Evolutionary conservation across 2,888 invertebrate species (phyloP).

Genomic region (Congeria kusceri): DNA sequence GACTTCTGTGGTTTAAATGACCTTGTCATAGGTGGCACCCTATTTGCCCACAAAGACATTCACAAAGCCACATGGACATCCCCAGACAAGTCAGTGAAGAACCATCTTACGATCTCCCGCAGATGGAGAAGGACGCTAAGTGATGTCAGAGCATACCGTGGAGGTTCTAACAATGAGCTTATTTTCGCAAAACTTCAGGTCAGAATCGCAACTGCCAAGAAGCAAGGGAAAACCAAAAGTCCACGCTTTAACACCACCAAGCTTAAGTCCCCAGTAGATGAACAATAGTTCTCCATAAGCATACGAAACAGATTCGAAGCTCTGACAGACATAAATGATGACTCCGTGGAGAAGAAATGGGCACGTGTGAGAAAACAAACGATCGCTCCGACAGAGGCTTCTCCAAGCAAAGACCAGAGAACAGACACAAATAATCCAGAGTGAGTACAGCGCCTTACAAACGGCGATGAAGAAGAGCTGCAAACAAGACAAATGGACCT

Average conservation of each 20-base stretch:
- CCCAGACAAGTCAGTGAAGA: constrained; percentile 47
- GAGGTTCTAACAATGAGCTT: not conserved
- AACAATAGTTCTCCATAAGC: not conserved
- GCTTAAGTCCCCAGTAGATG: not conserved
- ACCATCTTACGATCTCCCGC: constrained; percentile 23
- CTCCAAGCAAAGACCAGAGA: constrained; percentile 21
- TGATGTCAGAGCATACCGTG: constrained; percentile 4
- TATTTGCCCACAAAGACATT: constrained; percentile 48
- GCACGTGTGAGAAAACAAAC: not conserved
- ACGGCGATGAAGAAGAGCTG: constrained; percentile 1
- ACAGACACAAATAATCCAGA: constrained; percentile 3
- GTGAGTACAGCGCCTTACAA: not conserved
- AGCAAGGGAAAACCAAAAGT: not conserved
- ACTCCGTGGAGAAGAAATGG: not conserved
- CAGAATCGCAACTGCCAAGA: not conserved
- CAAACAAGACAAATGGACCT: constrained; percentile 11
- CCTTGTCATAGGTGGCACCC: constrained; percentile 58
- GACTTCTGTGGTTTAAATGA: constrained; percentile 53
- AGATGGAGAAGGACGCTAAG: constrained; percentile 12
- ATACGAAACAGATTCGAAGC: not conserved
- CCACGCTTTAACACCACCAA: not conserved
- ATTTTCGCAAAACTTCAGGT: not conserved
- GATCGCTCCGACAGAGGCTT: not conserved
- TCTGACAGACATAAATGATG: not conserved
- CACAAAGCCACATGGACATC: constrained; percentile 59